phyloP scores from a whole-genome alignment of 2,797 vertebrate genomes.

The Poliocrania exsul region DNA sequence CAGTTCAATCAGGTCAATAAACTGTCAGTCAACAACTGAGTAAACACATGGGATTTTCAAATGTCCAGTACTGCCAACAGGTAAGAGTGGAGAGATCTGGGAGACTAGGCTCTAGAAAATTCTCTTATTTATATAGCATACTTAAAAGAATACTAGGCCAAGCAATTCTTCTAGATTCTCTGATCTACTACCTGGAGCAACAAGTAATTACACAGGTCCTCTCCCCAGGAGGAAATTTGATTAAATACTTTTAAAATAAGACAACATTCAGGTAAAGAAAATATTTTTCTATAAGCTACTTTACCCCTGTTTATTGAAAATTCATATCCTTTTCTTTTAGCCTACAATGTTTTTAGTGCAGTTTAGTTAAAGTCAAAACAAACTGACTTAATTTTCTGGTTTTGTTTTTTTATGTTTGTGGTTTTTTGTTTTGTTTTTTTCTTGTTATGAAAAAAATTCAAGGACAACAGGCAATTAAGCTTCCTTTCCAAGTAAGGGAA shows the following conservation, averaged over 20 bases:
- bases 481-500: neutral
- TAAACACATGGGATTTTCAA: neutral
- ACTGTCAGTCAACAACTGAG: neutral
- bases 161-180: neutral
- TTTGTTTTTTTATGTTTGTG: neutral
- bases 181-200: neutral
- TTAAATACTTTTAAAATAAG: neutral
- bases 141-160: neutral
- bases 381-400: neutral
- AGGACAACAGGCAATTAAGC: neutral
- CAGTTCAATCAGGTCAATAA: neutral
- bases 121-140: neutral
- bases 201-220: neutral
- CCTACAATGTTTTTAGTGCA: neutral
- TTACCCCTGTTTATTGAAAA: neutral
- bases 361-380: neutral
- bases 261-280: neutral
- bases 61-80: neutral
- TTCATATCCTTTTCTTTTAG: neutral
- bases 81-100: neutral
- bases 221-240: neutral
- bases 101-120: neutral
- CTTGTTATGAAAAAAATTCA: neutral
- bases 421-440: neutral
- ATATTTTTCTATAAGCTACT: neutral